Conservation (phyloP, 1,140 invertebrate genomes). For the Heliconius eleuchia region DNA sequence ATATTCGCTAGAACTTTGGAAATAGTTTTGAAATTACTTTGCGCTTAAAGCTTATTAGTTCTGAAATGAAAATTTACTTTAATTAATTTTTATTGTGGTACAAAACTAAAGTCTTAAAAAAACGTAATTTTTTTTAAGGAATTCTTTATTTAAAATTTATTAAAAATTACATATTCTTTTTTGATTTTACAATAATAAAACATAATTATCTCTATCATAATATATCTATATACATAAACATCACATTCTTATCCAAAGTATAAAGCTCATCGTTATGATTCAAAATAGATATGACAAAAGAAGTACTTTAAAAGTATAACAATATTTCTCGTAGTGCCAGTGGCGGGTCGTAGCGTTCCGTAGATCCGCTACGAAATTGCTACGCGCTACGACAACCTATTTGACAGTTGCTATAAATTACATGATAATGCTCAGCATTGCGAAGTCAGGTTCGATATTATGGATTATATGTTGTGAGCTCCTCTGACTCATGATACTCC, state of each 20-base stretch:
- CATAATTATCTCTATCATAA: no score
- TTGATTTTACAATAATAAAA: no score
- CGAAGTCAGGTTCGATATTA: slow-evolving; percentile 4
- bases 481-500: not conserved
- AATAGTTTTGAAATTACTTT: slow-evolving; percentile 7
- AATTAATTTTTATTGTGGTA: not conserved
- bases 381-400: slow-evolving; percentile 10
- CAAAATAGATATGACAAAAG: not conserved
- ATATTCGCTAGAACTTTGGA: not conserved
- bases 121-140: not conserved
- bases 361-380: slow-evolving; percentile 1
- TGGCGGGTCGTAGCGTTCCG: not conserved
- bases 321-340: not conserved
- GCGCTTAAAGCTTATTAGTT: not conserved
- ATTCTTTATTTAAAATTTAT: no score
- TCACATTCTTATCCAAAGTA: not conserved
- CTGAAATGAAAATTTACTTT: not conserved
- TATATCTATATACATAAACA: not conserved
- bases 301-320: not conserved
- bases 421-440: not conserved
- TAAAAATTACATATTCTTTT: no score
- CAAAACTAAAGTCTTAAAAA: not conserved
- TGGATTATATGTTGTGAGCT: not conserved
- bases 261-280: slow-evolving; percentile 4
- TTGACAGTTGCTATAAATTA: slow-evolving; percentile 8